Evolutionary conservation across 2,888 invertebrate genomes (phyloP), one percentile per base, ranked within the genome.

Genomic region (Dione juno): DNA sequence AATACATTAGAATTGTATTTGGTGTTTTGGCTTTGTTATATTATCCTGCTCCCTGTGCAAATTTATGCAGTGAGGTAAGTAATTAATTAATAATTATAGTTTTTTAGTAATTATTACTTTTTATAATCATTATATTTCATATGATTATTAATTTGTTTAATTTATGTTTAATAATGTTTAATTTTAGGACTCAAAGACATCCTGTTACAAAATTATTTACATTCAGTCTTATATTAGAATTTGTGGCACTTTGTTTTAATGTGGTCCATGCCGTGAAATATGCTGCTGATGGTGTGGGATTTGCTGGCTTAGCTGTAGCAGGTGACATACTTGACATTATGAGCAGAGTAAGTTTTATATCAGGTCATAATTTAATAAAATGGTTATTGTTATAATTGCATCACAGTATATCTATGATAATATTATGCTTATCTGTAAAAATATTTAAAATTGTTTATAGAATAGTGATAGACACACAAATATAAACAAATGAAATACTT

Each of bases 281-380:
- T 93, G 97, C 98, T 13, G 94, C 97, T 41, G 97, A 99, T 88
- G 99, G 99, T 1, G 94, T 96, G 69, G 99, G 99, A 0, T 95
- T 97, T 82, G 95, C 96, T 5, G 95, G 96, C 69, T 90, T 99
- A 67, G 95, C 96, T 77, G 96, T 97, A 64, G 95, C 97, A 66
- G 99, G 99, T 37, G 98, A 99, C 92, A 96, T 99, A 79, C 94
- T 98, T 80, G 98, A 98, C 91, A 97, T 98, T 79, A 94, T 98
- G 81, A 97, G 98, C 78, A 95, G 98, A 92, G 97, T 97, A 92
- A 94, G 94, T 88, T 1, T 9, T 16, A 16, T 11, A 57, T 50
- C 9, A 19, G 7, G 16, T 50, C 11, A 21, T 21, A 72, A 7
- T 28, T 28, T 28, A 3, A 28, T 28, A 28, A 28, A 28, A 28